Base-by-base conservation (phyloP, 2,888 invertebrate genomes). In the Drosophila peninsularis region DNA sequence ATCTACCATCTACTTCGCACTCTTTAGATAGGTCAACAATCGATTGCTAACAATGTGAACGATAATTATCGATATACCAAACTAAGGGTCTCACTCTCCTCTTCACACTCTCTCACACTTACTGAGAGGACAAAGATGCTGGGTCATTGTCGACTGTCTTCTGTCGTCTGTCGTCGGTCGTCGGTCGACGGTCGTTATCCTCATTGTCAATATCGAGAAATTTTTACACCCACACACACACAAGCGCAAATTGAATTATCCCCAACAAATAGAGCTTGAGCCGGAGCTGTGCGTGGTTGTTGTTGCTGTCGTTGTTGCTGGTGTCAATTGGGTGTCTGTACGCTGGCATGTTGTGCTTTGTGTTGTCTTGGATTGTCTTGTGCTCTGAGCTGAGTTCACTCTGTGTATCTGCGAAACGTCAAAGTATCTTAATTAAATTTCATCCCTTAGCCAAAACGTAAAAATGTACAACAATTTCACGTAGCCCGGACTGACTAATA, bases 371-470 rank as follows among this genome's bases (percentile, higher is more conserved):
- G 57, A 64, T 76, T 80, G 77, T 76, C 52, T 58, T 73, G 27
- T 32, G 54, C 66, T 61, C 47, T 56, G 34, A 44, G 19, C 30
- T 44, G 45, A 72, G 69, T 74, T 34, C 36, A 36, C 54, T 84
- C 54, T 89, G 85, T 82, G 90, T 90, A 88, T 90, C 86, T 82
- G 87, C 63, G 71, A 89, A 73, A 90, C 78, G 82, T 81, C 90
- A 86, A 89, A 89, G 89, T 87, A 86, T 89, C 90, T 89, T 90
- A 89, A 89, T 90, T 89, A 90, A 90, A 90, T 90, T 90, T 89
- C 90, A 90, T 86, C 90, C 90, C 90, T 86, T 84, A 86, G 87
- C 64, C 77, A 57, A 78, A 88, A 84, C 82, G 78, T 84, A 88
- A 83, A 82, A 82, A 82, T 88, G 85, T 82, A 80, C 88, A 82